Percentiles rank a stretch among this genome's conserved stretches.
Conservation (phyloP, 2,888 invertebrate genomes). For the Caenorhabditis doughertyi region DNA sequence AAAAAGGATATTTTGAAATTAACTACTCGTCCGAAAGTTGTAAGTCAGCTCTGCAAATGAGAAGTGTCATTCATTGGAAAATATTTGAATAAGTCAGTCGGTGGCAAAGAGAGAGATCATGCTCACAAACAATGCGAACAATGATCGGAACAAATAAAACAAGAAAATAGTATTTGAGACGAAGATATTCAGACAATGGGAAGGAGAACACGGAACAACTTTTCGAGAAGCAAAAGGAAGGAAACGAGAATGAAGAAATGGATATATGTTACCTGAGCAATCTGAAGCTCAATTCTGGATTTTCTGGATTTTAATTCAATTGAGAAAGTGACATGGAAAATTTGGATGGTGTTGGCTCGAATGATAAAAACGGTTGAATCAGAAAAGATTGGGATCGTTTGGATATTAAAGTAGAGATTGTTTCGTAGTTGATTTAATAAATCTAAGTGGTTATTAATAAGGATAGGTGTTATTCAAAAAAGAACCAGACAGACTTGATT, state of each 20-base stretch:
- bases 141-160: slow-evolving; percentile 46
- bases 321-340: neutral
- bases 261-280: slow-evolving; percentile 31
- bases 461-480: too few relatives aligned
- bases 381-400: too few relatives aligned
- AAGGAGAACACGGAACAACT: slow-evolving; percentile 52
- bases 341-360: neutral
- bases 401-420: too few relatives aligned
- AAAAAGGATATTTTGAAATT: neutral
- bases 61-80: slow-evolving; percentile 35
- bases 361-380: too few relatives aligned
- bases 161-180: slow-evolving; percentile 18
- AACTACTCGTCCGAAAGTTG: neutral
- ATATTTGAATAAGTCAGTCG: slow-evolving; percentile 57
- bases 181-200: slow-evolving; percentile 22
- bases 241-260: slow-evolving; percentile 24
- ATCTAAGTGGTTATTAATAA: too few relatives aligned
- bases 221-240: slow-evolving; percentile 32
- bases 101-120: slow-evolving; percentile 35
- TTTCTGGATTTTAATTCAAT: slow-evolving; percentile 40
- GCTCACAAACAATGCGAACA: slow-evolving; percentile 61
- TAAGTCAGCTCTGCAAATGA: slow-evolving; percentile 22
- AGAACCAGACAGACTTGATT: too few relatives aligned
- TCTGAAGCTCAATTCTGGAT: slow-evolving; percentile 31
- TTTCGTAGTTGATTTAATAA: too few relatives aligned